Evolutionary conservation across 2,888 invertebrate species (phyloP), one percentile per base, ranked within the genome.

Genomic region (Erynnis tages): DNA sequence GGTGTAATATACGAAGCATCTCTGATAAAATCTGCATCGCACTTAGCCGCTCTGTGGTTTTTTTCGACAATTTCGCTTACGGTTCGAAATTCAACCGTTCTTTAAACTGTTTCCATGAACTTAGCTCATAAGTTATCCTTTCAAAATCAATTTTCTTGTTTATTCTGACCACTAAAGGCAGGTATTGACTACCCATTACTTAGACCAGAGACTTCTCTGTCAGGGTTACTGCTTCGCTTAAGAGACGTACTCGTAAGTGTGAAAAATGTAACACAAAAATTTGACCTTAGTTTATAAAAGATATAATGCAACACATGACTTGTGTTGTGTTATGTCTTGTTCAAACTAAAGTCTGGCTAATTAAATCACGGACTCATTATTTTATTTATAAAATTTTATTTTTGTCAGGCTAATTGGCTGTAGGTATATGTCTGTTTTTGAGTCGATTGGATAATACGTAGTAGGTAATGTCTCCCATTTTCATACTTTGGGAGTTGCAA

Each of bases 111-210:
- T 84, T 83, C 82, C 73, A 58, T 81, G 82, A 86, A 82, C 54
- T 66, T 64, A 69, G 65, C 63, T 62, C 68, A 66, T 76, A 76
- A 70, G 64, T 77, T 74, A 77, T 69, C 73, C 67, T 66, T 79
- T 82, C 75, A 81, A 82, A 87, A 86, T 87, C 86, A 87, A 87
- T 87, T 87, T 86, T 79, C 83, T 74, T 83, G 80, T 86, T 85
- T 85, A 81, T 79, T 78, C 77, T 78, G 79, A 73, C 69, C 76
- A 73, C 71, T 81, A 76, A 76, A 71, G 69, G 74, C 78, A 58
- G 76, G 73, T 77, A 75, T 76, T 73, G 69, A 63, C 59, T 60
- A 66, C 65, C 71, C 79, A 73, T 80, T 76, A 82, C 75, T 82
- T 79, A 81, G 74, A 74, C 53, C 46, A 57, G 37, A 35, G 27